These are phyloP conservation scores for Nasalis larvatus DNA, from an alignment of 2,113 vertebrate genomes.

Conservation along the genomic window DNA sequence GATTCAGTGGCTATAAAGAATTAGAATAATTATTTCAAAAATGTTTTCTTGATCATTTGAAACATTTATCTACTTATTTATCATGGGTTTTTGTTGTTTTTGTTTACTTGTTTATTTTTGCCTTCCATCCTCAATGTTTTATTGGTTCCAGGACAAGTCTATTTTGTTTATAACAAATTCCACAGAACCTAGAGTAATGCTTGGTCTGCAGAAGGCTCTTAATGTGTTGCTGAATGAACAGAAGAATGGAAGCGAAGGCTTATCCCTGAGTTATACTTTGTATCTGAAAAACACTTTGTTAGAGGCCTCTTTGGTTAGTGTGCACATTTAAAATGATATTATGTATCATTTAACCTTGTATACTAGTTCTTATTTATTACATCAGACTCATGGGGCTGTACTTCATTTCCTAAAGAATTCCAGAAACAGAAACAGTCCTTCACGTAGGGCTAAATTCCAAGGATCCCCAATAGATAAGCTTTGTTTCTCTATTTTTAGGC, in stretches of 20 bases:
- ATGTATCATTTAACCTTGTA: neutral
- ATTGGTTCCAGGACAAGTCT: neutral
- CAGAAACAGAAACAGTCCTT: neutral
- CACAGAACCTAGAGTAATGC: neutral
- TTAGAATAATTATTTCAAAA: neutral
- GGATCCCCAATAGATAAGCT: neutral
- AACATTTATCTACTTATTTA: neutral
- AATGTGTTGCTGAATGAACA: neutral
- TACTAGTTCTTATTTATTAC: neutral
- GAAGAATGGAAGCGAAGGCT: neutral
- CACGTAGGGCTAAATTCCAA: neutral
- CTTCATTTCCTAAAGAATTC: neutral
- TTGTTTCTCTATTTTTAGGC: neutral
- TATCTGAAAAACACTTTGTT: neutral
- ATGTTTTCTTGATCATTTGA: neutral
- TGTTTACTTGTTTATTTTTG: neutral
- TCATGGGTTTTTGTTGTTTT: neutral
- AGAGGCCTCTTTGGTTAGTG: neutral
- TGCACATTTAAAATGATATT: neutral
- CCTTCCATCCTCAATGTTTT: neutral
- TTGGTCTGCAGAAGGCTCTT: neutral
- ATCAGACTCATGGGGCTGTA: neutral
- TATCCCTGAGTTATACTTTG: neutral
- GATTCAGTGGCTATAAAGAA: slow-evolving; percentile 2
- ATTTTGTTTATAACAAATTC: neutral